phyloP scores from a whole-genome alignment of 1,140 invertebrate species.

The Nasonia longicornis region DNA sequence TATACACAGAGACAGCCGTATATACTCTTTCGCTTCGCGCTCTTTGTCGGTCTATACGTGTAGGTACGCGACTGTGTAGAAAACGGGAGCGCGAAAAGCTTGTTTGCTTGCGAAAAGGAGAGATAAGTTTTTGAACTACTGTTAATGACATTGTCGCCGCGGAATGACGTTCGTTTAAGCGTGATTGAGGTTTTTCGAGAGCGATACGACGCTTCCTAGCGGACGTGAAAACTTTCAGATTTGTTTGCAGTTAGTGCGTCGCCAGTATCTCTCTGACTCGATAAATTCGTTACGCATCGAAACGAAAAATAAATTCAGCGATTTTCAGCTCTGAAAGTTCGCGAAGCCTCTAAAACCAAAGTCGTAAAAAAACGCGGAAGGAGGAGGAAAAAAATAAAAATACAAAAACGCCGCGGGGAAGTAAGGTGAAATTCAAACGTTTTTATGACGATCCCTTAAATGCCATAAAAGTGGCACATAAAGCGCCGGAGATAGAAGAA shows the following conservation, averaged over 20 bases:
- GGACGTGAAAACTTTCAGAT: background rate
- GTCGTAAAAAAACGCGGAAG: background rate
- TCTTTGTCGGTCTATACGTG: background rate
- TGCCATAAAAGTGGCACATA: conserved; percentile 17
- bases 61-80: background rate
- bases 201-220: background rate
- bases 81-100: background rate
- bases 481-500: conserved; percentile 6
- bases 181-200: background rate
- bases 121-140: background rate
- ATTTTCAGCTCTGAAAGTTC: background rate
- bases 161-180: background rate
- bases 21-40: background rate
- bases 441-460: conserved; percentile 21
- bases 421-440: conserved; percentile 9
- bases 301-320: background rate
- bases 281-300: background rate
- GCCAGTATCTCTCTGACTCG: background rate
- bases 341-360: background rate
- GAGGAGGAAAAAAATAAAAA: conserved; percentile 1
- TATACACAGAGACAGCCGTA: background rate
- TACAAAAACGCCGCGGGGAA: background rate
- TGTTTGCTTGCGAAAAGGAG: background rate
- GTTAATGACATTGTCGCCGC: background rate
- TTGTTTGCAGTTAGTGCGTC: background rate